These are phyloP conservation scores for Chrysomela aeneicollis DNA, from an alignment of 2,888 invertebrate species.

Conservation along the genomic window DNA sequence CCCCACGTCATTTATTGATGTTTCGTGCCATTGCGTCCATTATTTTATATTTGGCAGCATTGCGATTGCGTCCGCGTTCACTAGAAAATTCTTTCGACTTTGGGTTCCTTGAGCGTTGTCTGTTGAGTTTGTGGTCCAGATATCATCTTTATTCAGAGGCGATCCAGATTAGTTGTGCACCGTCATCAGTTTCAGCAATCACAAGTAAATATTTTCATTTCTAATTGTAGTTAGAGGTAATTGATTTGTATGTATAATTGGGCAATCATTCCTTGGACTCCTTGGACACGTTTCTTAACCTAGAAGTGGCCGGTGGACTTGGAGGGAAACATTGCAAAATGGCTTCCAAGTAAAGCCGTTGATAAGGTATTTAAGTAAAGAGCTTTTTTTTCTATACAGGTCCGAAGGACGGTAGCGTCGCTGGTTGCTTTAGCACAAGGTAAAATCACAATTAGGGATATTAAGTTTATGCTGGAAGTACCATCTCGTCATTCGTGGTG, in stretches of 20 bases:
- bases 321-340: conserved; percentile 59
- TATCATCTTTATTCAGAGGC: conserved; percentile 28
- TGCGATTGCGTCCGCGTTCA: conserved; percentile 10
- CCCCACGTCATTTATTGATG: too few relatives aligned
- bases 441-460: conserved; percentile 68
- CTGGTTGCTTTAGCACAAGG: conserved; percentile 71
- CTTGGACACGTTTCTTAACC: conserved; percentile 59
- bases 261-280: conserved; percentile 31
- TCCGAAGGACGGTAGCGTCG: conserved; percentile 78
- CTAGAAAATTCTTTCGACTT: conserved; percentile 37
- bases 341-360: conserved; percentile 53
- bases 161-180: conserved; percentile 24
- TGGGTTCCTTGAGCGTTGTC: conserved; percentile 31
- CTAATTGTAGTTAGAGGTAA: conserved; percentile 18
- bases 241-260: conserved; percentile 20
- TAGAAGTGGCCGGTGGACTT: conserved; percentile 54
- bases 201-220: conserved; percentile 45
- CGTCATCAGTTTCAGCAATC: conserved; percentile 26
- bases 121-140: conserved; percentile 24
- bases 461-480: conserved; percentile 79
- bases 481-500: conserved; percentile 78
- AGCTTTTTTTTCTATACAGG: conserved; percentile 64
- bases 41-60: conserved; percentile 22
- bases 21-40: neutral
- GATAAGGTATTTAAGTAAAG: conserved; percentile 52